A percentile compares a stretch with the other conserved stretches of the same genome.
Conservation (phyloP, 2,888 invertebrate species). For the Nymphalis polychloros region DNA sequence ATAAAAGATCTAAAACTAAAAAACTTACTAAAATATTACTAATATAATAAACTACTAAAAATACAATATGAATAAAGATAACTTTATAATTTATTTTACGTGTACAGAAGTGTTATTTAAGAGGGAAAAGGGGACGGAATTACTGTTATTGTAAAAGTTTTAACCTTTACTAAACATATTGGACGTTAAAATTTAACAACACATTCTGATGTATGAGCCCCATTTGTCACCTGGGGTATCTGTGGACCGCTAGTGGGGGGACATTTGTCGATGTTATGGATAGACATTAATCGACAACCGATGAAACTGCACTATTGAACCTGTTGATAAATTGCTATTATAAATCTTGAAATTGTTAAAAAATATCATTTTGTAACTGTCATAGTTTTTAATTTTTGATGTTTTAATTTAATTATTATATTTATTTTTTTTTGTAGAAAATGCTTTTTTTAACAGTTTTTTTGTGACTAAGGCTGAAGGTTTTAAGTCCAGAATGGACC, state of each 20-base stretch:
- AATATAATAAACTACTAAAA: too few relatives aligned
- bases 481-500: too few relatives aligned
- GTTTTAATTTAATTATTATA: background rate
- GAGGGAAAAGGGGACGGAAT: too few relatives aligned
- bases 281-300: conserved; percentile 29
- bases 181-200: conserved; percentile 13
- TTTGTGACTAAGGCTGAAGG: too few relatives aligned
- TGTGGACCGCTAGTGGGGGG: conserved; percentile 30
- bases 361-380: conserved; percentile 12
- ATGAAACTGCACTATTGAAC: conserved; percentile 27
- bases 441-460: too few relatives aligned
- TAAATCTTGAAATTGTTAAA: conserved; percentile 18
- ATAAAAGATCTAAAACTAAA: too few relatives aligned
- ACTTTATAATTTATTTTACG: too few relatives aligned
- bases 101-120: too few relatives aligned
- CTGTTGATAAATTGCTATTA: conserved; percentile 17
- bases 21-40: too few relatives aligned
- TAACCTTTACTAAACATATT: conserved; percentile 1
- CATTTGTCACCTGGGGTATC: conserved; percentile 28
- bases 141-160: conserved; percentile 1
- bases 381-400: background rate
- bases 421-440: background rate
- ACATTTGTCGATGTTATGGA: conserved; percentile 29
- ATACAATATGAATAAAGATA: too few relatives aligned
- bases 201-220: conserved; percentile 13